Evolutionary conservation across 2,113 vertebrate species (phyloP), one percentile per base, ranked within the genome.

Genomic region (Fregetta grallaria): DNA sequence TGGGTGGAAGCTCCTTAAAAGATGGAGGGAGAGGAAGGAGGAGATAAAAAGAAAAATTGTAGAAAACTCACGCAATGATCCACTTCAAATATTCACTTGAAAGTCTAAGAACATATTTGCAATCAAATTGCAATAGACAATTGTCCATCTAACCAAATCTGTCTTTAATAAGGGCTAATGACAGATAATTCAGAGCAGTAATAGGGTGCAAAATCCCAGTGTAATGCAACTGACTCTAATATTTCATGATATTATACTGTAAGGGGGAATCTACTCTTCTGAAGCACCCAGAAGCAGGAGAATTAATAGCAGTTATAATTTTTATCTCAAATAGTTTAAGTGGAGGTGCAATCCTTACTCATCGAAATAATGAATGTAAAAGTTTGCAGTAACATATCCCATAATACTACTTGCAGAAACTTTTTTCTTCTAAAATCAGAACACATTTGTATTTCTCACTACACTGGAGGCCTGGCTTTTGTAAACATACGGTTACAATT

Each of bases 1-100:
- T 99, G 99, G 5, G 99, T 99, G 88, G 99, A 99, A 11, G 99
- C 99, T 86, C 99, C 99, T 99, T 97, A 82, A 97, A 91, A 90
- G 68, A 81, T 52, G 50, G 44, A 94, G 52, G 59, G 92, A 96
- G 63, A 87, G 45, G 78, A 92, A 92, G 65, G 65, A 94, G n/a
- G 68, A 95, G 45, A 92, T n/a, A 38, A 77, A 75, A 83, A 75
- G 53, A 97, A 74, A 96, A 97, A 68, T 83, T 96, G 50, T 91
- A 96, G 85, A 95, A 76, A 96, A 94, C 74, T 7, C 6, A 9
- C 17, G 53, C 40, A 42, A 36, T 32, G 44, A 88, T 58, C 61
- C 49, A 45, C n/a, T 93, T 93, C 30, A 81, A 87, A 88, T 50
- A 77, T 36, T 81, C 62, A 77, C 76, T 83, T 70, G 19, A 88